These are phyloP conservation scores for Andrena marginata DNA, from an alignment of 2,888 invertebrate species.

Conservation along the genomic window DNA sequence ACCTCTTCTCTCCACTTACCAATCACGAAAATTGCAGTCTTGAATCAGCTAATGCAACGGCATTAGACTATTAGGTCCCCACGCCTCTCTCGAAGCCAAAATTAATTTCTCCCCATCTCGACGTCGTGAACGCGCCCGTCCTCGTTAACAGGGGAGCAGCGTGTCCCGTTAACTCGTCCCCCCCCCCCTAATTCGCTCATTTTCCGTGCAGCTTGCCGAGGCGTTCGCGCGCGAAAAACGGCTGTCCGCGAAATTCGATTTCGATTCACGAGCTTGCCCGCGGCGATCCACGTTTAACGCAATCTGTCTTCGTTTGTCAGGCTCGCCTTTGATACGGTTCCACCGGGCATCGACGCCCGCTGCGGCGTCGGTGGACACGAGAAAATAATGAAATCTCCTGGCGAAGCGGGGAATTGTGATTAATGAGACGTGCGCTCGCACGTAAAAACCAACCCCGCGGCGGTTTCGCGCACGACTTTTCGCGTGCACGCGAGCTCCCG, in stretches of 20 bases:
- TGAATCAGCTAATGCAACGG: background rate
- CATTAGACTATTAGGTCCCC: too few relatives aligned
- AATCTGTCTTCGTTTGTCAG: conserved; percentile 75
- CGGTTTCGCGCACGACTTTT: conserved; percentile 1
- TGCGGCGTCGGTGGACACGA: conserved; percentile 41
- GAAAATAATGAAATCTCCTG: conserved; percentile 67
- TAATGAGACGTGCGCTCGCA: conserved; percentile 60
- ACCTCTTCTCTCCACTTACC: too few relatives aligned
- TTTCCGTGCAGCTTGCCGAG: conserved; percentile 13
- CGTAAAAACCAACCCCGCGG: conserved; percentile 17
- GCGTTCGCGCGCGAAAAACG: conserved; percentile 21
- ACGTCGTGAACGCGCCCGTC: background rate
- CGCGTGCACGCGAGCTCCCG: background rate
- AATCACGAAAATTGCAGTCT: background rate
- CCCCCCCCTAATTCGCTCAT: conserved; percentile 23
- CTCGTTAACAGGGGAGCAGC: background rate
- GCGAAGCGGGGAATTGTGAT: conserved; percentile 68
- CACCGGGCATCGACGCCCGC: conserved; percentile 41
- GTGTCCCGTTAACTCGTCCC: background rate
- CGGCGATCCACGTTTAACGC: conserved; percentile 56
- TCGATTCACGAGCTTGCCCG: background rate
- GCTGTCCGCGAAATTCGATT: conserved; percentile 35
- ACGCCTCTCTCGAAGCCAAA: too few relatives aligned
- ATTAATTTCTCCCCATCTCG: background rate
- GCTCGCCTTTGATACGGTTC: conserved; percentile 69